phyloP scores from a whole-genome alignment of 2,888 invertebrate species.

The Sclerodermus sp. region DNA sequence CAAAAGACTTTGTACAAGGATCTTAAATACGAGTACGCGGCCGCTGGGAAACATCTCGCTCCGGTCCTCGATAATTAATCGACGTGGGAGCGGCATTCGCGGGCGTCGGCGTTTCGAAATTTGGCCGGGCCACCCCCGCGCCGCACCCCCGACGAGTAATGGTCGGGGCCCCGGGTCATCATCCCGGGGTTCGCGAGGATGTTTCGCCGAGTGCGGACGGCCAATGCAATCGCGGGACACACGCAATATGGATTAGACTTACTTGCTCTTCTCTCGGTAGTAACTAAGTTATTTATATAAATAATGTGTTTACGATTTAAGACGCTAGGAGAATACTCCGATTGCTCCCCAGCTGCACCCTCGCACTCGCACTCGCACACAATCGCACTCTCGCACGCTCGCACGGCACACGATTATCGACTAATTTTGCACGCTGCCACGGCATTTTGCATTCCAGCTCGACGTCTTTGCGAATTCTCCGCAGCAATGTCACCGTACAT shows the following conservation, averaged over 20 bases:
- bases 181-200: constrained; percentile 21
- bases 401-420: too few species aligned
- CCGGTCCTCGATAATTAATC: too few species aligned
- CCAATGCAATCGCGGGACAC: constrained; percentile 44
- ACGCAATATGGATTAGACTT: constrained; percentile 51
- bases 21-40: constrained; percentile 41
- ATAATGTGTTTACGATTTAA: constrained; percentile 52
- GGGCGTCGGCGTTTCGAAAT: too few species aligned
- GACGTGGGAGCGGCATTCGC: too few species aligned
- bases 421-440: too few species aligned
- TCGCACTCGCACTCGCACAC: neutral
- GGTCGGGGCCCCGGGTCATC: neutral
- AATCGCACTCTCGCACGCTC: too few species aligned
- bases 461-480: too few species aligned
- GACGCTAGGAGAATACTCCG: constrained; percentile 39
- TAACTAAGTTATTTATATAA: constrained; percentile 54
- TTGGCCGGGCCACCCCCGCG: too few species aligned
- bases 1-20: constrained; percentile 57
- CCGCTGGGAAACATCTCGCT: neutral
- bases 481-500: too few species aligned
- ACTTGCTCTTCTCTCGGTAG: constrained; percentile 41
- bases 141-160: too few species aligned
- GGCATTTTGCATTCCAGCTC: too few species aligned
- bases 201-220: constrained; percentile 32
- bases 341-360: constrained; percentile 21